phyloP scores from a whole-genome alignment of 30 jellyfish, hydroid and myxozoan genomes.

The Hydra vulgaris region DNA sequence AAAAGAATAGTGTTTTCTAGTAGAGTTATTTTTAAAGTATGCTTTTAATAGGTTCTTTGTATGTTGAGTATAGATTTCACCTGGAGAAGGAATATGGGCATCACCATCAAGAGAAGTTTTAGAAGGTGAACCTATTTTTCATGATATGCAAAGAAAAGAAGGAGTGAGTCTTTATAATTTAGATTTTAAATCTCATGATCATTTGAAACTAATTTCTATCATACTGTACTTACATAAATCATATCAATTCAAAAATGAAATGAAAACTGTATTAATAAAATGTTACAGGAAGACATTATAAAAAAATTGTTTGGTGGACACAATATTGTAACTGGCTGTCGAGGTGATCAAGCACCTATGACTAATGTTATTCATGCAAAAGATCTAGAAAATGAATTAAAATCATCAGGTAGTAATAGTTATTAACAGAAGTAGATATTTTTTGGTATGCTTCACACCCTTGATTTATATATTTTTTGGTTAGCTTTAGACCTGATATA shows the following conservation, averaged over 20 bases:
- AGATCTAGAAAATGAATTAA: constrained; percentile 48
- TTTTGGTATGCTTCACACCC: no score
- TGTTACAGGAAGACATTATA: constrained; percentile 27
- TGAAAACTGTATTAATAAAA: no score
- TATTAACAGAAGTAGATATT: no score
- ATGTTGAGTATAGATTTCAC: constrained; percentile 19
- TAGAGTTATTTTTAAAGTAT: not conserved
- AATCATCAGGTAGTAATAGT: not conserved
- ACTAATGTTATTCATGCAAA: constrained; percentile 51
- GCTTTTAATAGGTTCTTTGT: not conserved
- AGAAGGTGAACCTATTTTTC: constrained; percentile 23
- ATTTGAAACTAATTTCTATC: no score
- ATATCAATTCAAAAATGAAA: not conserved
- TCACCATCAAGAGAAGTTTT: constrained; percentile 40
- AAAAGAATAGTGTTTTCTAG: no score
- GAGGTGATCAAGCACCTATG: not conserved
- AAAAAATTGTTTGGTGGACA: constrained; percentile 44
- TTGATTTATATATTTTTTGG: no score
- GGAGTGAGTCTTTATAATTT: not conserved
- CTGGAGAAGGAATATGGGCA: constrained; percentile 45
- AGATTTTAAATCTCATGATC: no score
- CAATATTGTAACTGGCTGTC: constrained; percentile 13
- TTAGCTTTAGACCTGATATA: no score
- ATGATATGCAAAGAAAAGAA: constrained; percentile 24
- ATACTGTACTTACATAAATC: no score